Conservation (phyloP, 2,113 vertebrate species). For the Leucoraja erinaceus region DNA sequence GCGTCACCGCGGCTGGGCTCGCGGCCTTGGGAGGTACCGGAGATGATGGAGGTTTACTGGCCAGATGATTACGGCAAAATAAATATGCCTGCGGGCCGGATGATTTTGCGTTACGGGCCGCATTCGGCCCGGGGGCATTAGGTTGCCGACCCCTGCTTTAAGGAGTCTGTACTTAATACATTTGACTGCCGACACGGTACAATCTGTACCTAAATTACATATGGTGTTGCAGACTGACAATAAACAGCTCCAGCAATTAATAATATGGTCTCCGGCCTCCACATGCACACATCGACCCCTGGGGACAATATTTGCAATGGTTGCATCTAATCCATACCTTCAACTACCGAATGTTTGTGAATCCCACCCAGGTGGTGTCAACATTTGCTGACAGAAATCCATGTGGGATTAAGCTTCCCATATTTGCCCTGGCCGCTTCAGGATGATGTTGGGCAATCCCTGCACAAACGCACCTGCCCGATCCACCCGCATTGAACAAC, state of each 20-base stretch:
- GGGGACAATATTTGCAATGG: background rate
- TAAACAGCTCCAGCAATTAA: background rate
- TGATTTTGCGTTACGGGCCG: too few species aligned
- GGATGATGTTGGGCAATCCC: background rate
- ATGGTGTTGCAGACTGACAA: background rate
- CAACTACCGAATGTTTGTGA: background rate
- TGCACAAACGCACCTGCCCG: background rate
- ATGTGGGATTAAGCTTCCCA: background rate
- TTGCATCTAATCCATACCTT: background rate
- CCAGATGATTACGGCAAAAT: too few species aligned
- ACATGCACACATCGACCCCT: background rate
- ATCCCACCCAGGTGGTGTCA: constrained; percentile 22
- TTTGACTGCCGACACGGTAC: background rate
- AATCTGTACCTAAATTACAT: background rate
- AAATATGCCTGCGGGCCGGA: too few species aligned
- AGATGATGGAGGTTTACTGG: too few species aligned
- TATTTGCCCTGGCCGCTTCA: background rate
- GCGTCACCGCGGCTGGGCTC: too few species aligned
- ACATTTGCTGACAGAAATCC: background rate
- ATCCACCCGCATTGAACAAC: background rate
- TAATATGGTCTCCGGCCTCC: constrained; percentile 3
- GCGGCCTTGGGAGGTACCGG: too few species aligned
- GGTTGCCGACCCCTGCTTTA: too few species aligned
- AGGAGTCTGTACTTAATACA: background rate
- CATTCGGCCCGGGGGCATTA: too few species aligned